These are phyloP conservation scores for Napeogenes inachia DNA, from an alignment of 2,888 invertebrate species.

Conservation along the genomic window DNA sequence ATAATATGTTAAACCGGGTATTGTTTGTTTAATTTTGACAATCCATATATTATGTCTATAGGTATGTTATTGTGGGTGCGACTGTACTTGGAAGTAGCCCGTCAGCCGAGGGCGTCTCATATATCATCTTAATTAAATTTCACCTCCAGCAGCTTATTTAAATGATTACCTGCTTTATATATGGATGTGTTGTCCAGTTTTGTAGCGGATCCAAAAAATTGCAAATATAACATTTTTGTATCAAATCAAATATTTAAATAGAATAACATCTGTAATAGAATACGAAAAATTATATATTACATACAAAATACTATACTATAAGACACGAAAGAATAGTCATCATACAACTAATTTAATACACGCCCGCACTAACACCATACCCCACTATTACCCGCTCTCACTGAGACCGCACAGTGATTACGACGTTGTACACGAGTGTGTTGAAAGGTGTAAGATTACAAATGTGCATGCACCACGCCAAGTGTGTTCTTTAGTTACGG, in stretches of 20 bases:
- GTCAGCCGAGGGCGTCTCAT: slow-evolving; percentile 66
- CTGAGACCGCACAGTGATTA: slow-evolving; percentile 32
- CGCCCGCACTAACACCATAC: not conserved
- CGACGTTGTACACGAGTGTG: slow-evolving; percentile 33
- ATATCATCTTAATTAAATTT: slow-evolving; percentile 78
- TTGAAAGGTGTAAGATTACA: slow-evolving; percentile 44
- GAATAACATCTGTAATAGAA: too few relatives aligned
- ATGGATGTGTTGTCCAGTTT: slow-evolving; percentile 37
- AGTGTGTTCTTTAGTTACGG: slow-evolving; percentile 30
- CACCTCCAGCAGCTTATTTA: slow-evolving; percentile 67
- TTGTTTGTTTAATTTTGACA: too few relatives aligned
- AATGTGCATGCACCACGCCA: slow-evolving; percentile 22
- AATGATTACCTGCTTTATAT: slow-evolving; percentile 54
- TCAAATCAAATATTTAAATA: too few relatives aligned
- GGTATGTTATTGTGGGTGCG: slow-evolving; percentile 27
- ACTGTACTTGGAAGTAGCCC: slow-evolving; percentile 55
- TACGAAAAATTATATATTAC: too few relatives aligned
- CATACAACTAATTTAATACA: not conserved
- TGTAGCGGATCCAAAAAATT: not conserved
- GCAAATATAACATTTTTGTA: too few relatives aligned
- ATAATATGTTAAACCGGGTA: too few relatives aligned
- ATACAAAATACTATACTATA: not conserved
- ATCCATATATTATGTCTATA: slow-evolving; percentile 9
- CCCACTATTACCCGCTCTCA: slow-evolving; percentile 24
- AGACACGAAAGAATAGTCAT: not conserved